These are phyloP conservation scores for Podarcis siculus DNA, from an alignment of 2,797 vertebrate species.

Conservation along the genomic window DNA sequence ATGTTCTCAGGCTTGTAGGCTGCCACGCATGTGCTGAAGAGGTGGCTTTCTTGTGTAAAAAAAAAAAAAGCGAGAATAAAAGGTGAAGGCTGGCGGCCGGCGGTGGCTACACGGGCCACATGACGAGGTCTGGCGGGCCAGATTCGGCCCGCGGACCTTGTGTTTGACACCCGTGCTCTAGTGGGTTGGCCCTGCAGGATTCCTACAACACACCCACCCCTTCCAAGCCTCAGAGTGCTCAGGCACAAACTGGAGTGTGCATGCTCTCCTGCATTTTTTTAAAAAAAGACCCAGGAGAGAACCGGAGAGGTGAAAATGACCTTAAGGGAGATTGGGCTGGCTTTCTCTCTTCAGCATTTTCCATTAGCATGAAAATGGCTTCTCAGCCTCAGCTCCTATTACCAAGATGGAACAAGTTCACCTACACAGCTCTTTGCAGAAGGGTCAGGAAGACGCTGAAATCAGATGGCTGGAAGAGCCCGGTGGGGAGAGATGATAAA, in stretches of 20 bases:
- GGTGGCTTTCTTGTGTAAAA: too few relatives aligned
- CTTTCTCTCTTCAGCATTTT: not conserved
- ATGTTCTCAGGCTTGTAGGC: too few relatives aligned
- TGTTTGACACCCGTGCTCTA: too few relatives aligned
- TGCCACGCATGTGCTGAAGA: too few relatives aligned
- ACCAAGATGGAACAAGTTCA: constrained; percentile 40
- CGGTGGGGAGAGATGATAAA: constrained; percentile 21
- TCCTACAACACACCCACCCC: too few relatives aligned
- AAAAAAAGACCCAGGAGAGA: not conserved
- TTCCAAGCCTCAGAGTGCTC: not conserved
- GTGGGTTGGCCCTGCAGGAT: not conserved
- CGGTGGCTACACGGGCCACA: too few relatives aligned
- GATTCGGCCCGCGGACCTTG: too few relatives aligned
- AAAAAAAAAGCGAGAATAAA: too few relatives aligned
- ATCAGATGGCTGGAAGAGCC: constrained; percentile 7
- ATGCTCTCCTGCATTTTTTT: not conserved
- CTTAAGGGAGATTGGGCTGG: not conserved
- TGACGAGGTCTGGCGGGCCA: too few relatives aligned
- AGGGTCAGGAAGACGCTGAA: constrained; percentile 21
- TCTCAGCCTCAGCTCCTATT: not conserved
- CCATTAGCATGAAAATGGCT: constrained; percentile 3
- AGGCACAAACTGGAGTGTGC: not conserved
- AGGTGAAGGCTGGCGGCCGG: too few relatives aligned
- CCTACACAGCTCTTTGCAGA: not conserved
- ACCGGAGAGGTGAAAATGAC: not conserved